phyloP scores from a whole-genome alignment of 2,113 vertebrate genomes.

The Camelus bactrianus region DNA sequence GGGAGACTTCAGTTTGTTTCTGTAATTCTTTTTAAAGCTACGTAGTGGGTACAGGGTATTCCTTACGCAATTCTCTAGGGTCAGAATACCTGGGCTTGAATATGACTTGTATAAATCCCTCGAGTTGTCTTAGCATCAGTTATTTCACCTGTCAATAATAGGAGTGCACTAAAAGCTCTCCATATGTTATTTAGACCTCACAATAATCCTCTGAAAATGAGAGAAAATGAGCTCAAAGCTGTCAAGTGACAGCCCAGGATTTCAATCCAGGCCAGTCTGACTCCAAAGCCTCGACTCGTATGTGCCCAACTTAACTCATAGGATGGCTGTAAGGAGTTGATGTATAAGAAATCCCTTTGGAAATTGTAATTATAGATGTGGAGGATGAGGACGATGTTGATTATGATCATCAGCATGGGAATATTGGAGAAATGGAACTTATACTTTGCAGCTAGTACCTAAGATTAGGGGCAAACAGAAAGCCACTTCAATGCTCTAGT shows the following conservation, averaged over 20 bases:
- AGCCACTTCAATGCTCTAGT: background rate
- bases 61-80: background rate
- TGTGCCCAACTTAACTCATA: background rate
- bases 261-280: background rate
- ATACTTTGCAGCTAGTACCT: background rate
- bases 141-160: slow-evolving; percentile 3
- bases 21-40: slow-evolving; percentile 25
- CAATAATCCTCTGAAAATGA: background rate
- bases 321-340: background rate
- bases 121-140: background rate
- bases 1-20: slow-evolving; percentile 17
- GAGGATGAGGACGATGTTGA: background rate
- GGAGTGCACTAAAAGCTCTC: background rate
- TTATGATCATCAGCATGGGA: background rate
- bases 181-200: background rate
- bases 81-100: slow-evolving; percentile 11
- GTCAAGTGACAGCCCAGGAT: background rate
- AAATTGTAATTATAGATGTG: background rate
- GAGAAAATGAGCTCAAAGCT: slow-evolving; percentile 15
- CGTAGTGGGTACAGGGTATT: background rate
- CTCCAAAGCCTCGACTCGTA: background rate
- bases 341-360: slow-evolving; percentile 3
- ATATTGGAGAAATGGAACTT: slow-evolving; percentile 40
- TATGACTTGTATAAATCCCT: background rate
- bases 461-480: background rate